A percentile compares a stretch with the other conserved stretches of the same genome.
Conservation (phyloP, 2,113 vertebrate genomes). For the Clarias macrocephalus region DNA sequence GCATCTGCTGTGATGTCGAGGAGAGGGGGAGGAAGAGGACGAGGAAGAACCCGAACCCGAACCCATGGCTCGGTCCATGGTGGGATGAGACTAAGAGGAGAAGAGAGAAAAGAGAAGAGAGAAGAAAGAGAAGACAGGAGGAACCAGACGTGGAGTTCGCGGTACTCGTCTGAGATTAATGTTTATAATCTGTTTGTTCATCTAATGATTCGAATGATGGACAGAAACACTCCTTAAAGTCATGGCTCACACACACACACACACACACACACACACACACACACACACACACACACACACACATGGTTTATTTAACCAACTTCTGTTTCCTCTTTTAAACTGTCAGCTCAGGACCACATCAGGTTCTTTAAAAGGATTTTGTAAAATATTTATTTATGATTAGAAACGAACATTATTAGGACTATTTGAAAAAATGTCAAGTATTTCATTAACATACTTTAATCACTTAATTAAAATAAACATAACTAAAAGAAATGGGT, state of each 20-base stretch:
- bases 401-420: no score
- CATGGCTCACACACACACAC: no score
- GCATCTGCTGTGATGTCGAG: constrained; percentile 86
- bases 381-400: no score
- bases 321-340: not conserved
- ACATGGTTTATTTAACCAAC: not conserved
- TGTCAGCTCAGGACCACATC: not conserved
- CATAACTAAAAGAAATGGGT: no score
- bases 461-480: no score
- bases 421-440: not conserved
- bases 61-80: not conserved
- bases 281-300: not conserved
- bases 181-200: not conserved
- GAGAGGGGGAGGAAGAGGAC: constrained; percentile 82
- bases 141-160: not conserved
- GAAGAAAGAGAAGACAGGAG: not conserved
- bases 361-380: no score
- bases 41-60: constrained; percentile 80
- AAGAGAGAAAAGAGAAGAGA: not conserved
- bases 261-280: not conserved
- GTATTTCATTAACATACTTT: not conserved
- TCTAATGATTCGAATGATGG: not conserved
- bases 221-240: not conserved
- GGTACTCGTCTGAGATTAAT: not conserved
- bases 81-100: not conserved